These are phyloP conservation scores for Rhyacophila evoluta DNA, from an alignment of 2,888 invertebrate genomes.

Conservation along the genomic window DNA sequence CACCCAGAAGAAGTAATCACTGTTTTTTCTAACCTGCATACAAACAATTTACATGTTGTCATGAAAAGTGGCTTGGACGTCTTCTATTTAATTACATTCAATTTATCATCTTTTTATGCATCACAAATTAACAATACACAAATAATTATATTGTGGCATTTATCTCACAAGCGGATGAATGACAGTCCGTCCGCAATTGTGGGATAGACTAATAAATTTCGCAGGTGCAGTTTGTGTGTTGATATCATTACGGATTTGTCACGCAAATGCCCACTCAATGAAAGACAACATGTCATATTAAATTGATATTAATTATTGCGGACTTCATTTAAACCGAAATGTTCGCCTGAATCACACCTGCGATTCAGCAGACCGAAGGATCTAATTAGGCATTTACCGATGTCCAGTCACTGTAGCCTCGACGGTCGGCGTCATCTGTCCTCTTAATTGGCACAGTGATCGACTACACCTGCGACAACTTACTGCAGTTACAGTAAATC, in stretches of 20 bases:
- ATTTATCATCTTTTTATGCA: too few species aligned
- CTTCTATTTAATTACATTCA: too few species aligned
- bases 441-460: background rate
- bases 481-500: too few species aligned
- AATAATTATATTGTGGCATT: too few species aligned
- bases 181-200: too few species aligned
- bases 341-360: background rate
- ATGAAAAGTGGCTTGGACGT: too few species aligned
- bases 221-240: background rate
- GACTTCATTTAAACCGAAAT: background rate
- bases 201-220: too few species aligned
- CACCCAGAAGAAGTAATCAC: too few species aligned
- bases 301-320: background rate
- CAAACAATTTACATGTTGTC: too few species aligned
- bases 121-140: too few species aligned
- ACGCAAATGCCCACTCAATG: background rate
- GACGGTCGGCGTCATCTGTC: background rate
- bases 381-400: background rate
- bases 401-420: background rate
- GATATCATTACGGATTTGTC: background rate
- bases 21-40: too few species aligned
- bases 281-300: background rate
- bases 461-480: conserved; percentile 1
- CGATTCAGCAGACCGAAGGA: background rate
- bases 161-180: too few species aligned